phyloP scores from a whole-genome alignment of 2,113 vertebrate genomes.

The Acinonyx jubatus region DNA sequence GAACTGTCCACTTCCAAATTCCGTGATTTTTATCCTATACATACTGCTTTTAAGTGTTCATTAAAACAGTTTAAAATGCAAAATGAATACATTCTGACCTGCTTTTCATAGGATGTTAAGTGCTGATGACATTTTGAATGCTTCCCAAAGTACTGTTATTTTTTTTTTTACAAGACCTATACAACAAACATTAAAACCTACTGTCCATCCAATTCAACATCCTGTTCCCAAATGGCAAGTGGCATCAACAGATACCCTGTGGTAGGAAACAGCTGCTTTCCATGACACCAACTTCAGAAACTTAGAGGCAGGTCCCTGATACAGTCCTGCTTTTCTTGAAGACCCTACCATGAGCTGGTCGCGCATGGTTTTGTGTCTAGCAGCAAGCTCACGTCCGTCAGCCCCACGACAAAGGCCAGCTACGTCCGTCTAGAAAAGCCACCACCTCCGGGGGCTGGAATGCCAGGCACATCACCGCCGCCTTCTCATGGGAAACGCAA shows the following conservation, averaged over 20 bases:
- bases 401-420: constrained; percentile 30
- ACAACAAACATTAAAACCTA: neutral
- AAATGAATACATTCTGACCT: neutral
- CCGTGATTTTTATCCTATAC: neutral
- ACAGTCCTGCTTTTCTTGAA: neutral
- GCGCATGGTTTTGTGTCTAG: neutral
- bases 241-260: neutral
- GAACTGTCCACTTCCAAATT: neutral
- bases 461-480: constrained; percentile 41
- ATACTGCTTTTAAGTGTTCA: neutral
- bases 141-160: constrained; percentile 24
- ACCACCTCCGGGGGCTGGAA: neutral
- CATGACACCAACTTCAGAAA: neutral
- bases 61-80: constrained; percentile 3
- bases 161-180: neutral
- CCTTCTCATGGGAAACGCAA: constrained; percentile 54
- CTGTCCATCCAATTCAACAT: neutral
- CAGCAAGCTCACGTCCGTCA: neutral
- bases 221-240: neutral
- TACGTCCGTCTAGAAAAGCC: constrained; percentile 1
- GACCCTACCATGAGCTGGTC: neutral
- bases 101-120: neutral
- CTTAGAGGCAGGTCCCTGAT: neutral
- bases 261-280: neutral
- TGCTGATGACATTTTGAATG: neutral